Evolutionary conservation across 2,888 invertebrate genomes (phyloP), one percentile per base, ranked within the genome.

Genomic region (Caenorhabditis sp.): DNA sequence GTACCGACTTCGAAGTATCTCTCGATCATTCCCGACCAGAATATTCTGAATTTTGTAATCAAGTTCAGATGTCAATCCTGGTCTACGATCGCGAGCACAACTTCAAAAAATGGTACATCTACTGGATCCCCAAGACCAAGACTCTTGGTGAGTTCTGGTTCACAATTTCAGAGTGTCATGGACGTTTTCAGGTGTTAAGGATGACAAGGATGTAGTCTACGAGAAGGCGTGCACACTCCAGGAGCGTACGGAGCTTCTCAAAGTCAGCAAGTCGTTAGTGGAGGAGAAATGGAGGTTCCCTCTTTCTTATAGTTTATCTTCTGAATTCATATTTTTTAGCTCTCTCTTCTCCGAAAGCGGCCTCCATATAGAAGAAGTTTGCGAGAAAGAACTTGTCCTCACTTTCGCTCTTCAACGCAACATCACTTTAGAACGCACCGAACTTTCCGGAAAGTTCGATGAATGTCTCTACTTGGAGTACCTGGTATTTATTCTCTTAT

Each of bases 231-330:
- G 69, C 56, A 81, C 83, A 14, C 47, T 83, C 10, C 75, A 79
- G 44, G 81, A 83, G 2, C 61, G 86, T 5, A 74, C 76, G 31
- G 82, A 79, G 24, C 35, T 86, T 59, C 70, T 86, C 41, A 87
- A 87, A 72, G 72, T 84, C 26, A 81, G 86, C 49, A 81, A 84
- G 31, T 72, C 84, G 10, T 58, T 88, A 47, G 54, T 88, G 22
- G 88, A 88, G 26, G 83, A 79, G 19, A 85, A 83, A 73, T 88
- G 88, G 88, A 86, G 75, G 88, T 87, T 41, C 19, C 28, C 5
- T 31, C 3, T 8, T 7, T 31, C 4, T 59, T 8, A 31, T 58
- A n/a, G 58, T 66, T 16, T 19, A 24, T 16, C 41, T 5, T 22
- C 8, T 35, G 8, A 24, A 24, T 56, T 47, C 19, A n/a, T 38